Conservation (phyloP, 2,888 invertebrate species). For the Chloroclystis v-ata region DNA sequence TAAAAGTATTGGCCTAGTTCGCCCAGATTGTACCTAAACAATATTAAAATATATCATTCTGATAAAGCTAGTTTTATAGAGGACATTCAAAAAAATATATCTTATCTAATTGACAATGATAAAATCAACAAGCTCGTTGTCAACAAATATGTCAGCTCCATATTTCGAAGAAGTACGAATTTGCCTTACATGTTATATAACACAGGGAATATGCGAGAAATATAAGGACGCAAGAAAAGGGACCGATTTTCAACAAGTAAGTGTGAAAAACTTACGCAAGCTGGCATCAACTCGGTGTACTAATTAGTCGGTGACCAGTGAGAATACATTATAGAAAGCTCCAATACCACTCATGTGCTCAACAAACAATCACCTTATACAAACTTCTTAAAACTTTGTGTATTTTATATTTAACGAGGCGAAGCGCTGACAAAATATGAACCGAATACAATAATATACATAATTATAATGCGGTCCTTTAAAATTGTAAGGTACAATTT, state of each 20-base stretch:
- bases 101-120: neutral
- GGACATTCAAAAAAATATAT: neutral
- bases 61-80: too few species aligned
- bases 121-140: neutral
- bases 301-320: slow-evolving; percentile 76
- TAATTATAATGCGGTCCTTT: slow-evolving; percentile 45
- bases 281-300: slow-evolving; percentile 72
- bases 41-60: too few species aligned
- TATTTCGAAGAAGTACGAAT: slow-evolving; percentile 2
- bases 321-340: slow-evolving; percentile 75
- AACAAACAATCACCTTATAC: slow-evolving; percentile 66
- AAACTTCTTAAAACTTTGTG: slow-evolving; percentile 61
- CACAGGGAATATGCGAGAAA: slow-evolving; percentile 5
- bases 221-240: slow-evolving; percentile 15
- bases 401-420: slow-evolving; percentile 61
- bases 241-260: slow-evolving; percentile 16
- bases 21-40: too few species aligned
- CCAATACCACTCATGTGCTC: slow-evolving; percentile 69
- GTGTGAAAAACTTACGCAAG: slow-evolving; percentile 38
- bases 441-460: slow-evolving; percentile 52
- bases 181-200: neutral
- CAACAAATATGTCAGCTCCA: neutral
- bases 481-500: slow-evolving; percentile 38
- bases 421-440: slow-evolving; percentile 49
- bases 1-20: too few species aligned